Evolutionary conservation across 2,888 invertebrate species (phyloP), one percentile per base, ranked within the genome.

Genomic region (Timema cristinae): DNA sequence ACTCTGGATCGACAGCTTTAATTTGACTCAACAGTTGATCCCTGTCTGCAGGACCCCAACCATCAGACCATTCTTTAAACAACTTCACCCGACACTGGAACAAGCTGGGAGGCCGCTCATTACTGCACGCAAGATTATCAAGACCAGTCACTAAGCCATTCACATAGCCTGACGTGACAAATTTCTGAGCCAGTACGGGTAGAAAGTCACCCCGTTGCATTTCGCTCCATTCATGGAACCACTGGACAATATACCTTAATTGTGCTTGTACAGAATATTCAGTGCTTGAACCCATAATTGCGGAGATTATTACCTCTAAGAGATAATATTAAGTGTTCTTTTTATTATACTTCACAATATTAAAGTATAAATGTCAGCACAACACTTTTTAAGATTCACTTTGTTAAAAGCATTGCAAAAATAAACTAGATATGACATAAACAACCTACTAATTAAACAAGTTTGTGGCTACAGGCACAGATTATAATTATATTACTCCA

Each of bases 151-250:
- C 88, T 54, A 94, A 85, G 69, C 92, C 92, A 78, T 94, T 93
- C 5, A 92, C 87, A 77, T 90, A 87, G 70, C 87, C 86, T 11
- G 86, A 85, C 16, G 87, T 85, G 10, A 87, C 84, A 76, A 87
- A 87, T 76, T 85, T 86, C 77, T 91, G 89, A 50, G 91, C 87
- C 63, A 94, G 83, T 73, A 94, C 87, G 0, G 91, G 90, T 74
- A 94, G 80, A 81, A 95, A 95, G 81, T 95, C 95, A 73, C 90
- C 90, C 72, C 92, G 86, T 81, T 95, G 94, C 81, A 94, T 86
- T 79, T 94, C 94, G 80, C 94, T 94, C 88, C 93, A 95, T 82
- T 94, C 94, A 79, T 89, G 88, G 79, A 95, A 95, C 95, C 95
- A 95, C 80, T 93, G 91, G 72, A 91, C 85, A 76, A 94, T 84